Evolutionary conservation across 1,140 invertebrate species (phyloP).

Genomic region (Papilio helenus): DNA sequence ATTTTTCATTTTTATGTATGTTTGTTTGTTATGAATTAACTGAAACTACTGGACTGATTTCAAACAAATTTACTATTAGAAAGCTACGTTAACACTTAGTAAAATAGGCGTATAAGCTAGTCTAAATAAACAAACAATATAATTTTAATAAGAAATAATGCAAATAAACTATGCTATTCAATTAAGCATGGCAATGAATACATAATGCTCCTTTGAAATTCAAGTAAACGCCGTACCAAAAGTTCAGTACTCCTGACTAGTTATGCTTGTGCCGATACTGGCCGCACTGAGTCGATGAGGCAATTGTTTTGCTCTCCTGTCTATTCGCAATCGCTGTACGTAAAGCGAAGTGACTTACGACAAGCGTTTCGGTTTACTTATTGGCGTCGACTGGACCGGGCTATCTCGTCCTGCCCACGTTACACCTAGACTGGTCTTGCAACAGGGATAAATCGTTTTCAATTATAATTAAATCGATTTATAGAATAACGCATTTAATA

Average conservation of each 20-base stretch:
- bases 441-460: constrained; percentile 35
- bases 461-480: constrained; percentile 42
- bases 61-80: too few species aligned
- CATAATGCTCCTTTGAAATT: not conserved
- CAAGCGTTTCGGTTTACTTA: constrained; percentile 55
- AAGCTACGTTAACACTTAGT: too few species aligned
- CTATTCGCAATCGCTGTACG: constrained; percentile 28
- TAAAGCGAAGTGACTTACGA: constrained; percentile 43
- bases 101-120: too few species aligned
- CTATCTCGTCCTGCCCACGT: constrained; percentile 50
- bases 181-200: too few species aligned
- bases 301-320: constrained; percentile 37
- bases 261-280: constrained; percentile 9
- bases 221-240: not conserved
- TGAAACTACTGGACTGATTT: too few species aligned
- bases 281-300: not conserved
- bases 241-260: constrained; percentile 17
- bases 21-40: too few species aligned
- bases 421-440: constrained; percentile 53
- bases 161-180: not conserved
- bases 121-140: too few species aligned
- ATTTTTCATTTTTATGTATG: too few species aligned
- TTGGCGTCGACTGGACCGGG: constrained; percentile 48
- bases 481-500: constrained; percentile 33
- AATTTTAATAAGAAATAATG: too few species aligned